Conservation (phyloP, 2,113 vertebrate species). For the Dinomys branickii region DNA sequence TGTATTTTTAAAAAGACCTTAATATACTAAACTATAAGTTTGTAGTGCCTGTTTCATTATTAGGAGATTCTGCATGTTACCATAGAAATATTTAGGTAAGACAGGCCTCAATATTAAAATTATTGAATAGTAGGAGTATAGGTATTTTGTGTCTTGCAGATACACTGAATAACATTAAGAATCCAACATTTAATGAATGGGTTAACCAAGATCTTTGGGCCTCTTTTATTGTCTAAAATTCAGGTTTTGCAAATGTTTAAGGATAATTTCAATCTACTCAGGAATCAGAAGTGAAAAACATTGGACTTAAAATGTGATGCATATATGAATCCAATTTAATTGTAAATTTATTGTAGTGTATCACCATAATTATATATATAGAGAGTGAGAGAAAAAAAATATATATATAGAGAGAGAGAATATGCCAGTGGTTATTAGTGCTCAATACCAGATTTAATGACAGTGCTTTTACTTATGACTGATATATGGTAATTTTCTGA, state of each 20-base stretch:
- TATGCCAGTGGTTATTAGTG: neutral
- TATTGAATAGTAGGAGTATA: neutral
- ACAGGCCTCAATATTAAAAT: slow-evolving; percentile 3
- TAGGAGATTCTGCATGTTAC: neutral
- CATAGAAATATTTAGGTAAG: neutral
- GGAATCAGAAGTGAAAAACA: slow-evolving; percentile 38
- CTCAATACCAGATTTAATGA: neutral
- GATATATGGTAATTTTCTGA: neutral
- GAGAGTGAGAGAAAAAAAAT: neutral
- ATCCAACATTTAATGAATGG: slow-evolving; percentile 22
- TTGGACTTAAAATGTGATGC: neutral
- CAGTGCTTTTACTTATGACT: neutral
- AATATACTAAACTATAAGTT: neutral
- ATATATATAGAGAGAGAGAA: slow-evolving; percentile 1
- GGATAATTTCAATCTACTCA: slow-evolving; percentile 23
- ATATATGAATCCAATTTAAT: slow-evolving; percentile 29
- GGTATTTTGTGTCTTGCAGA: neutral
- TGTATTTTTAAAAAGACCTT: neutral
- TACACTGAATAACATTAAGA: slow-evolving; percentile 5
- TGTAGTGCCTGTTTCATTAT: neutral
- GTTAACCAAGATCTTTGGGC: neutral
- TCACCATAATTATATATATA: neutral
- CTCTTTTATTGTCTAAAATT: slow-evolving; percentile 38
- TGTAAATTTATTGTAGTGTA: slow-evolving; percentile 10
- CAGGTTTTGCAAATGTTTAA: neutral